A percentile compares a stretch with the other conserved stretches of the same genome.
Evolutionary conservation across 2,888 invertebrate genomes (phyloP).

Genomic region (Dermolepida albohirtum): DNA sequence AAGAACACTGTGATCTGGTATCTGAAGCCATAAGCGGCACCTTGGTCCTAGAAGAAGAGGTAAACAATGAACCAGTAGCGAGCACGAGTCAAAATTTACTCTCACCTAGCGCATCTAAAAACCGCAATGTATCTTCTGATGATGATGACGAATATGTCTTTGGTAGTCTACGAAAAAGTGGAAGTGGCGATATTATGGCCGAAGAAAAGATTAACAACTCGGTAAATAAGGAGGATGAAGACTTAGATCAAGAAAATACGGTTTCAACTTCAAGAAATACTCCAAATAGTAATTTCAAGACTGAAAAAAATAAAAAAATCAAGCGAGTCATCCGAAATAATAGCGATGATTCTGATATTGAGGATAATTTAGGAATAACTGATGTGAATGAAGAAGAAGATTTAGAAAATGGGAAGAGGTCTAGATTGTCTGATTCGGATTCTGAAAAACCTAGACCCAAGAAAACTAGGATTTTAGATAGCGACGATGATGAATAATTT

Average conservation of each 20-base stretch:
- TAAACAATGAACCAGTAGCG: too few species aligned
- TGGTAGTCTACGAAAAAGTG: neutral
- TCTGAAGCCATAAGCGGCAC: conserved; percentile 70
- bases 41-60: conserved; percentile 50
- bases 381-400: conserved; percentile 45
- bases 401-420: conserved; percentile 47
- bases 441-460: conserved; percentile 52
- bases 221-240: neutral
- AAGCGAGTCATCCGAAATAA: conserved; percentile 43
- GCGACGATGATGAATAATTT: conserved; percentile 54
- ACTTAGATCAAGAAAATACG: conserved; percentile 26
- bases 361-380: conserved; percentile 24
- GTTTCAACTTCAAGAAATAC: neutral
- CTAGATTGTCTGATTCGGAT: conserved; percentile 52
- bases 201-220: neutral
- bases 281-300: conserved; percentile 8
- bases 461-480: conserved; percentile 53
- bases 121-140: conserved; percentile 51
- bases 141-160: conserved; percentile 61
- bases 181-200: neutral
- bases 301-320: conserved; percentile 3
- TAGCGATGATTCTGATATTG: conserved; percentile 41
- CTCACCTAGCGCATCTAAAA: conserved; percentile 1
- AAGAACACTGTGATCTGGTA: conserved; percentile 70
- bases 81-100: neutral